phyloP scores from a whole-genome alignment of 1,140 invertebrate genomes.

The Capitella teleta region DNA sequence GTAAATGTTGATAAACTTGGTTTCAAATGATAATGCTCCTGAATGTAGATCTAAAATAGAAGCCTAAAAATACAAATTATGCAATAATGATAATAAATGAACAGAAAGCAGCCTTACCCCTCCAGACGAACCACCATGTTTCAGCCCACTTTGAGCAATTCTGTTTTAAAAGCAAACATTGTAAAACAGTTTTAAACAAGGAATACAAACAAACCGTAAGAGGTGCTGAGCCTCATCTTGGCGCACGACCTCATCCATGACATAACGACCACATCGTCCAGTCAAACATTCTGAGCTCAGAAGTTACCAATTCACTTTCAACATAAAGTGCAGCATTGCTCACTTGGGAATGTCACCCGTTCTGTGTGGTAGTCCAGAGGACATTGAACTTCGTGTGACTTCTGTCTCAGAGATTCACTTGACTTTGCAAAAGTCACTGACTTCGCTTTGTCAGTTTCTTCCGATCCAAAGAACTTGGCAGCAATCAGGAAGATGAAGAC shows the following conservation, averaged over 20 bases:
- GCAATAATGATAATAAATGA: neutral
- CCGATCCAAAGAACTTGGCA: no score
- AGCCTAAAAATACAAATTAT: constrained; percentile 37
- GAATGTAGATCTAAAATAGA: constrained; percentile 72
- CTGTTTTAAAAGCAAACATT: constrained; percentile 8
- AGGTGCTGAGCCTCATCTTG: constrained; percentile 55
- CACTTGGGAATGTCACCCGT: no score
- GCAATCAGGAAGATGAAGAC: no score
- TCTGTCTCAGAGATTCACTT: no score
- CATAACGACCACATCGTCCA: constrained; percentile 61
- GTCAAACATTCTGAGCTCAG: constrained; percentile 62
- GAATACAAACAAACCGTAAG: constrained; percentile 16
- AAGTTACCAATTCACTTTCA: no score
- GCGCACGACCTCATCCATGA: constrained; percentile 62
- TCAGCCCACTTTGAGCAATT: constrained; percentile 21
- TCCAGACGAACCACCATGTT: constrained; percentile 22
- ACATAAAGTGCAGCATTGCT: no score
- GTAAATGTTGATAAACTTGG: constrained; percentile 65
- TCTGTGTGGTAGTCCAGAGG: no score
- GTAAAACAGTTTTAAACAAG: neutral
- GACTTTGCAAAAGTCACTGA: no score
- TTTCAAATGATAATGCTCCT: constrained; percentile 65
- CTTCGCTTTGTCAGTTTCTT: no score
- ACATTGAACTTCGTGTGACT: no score
- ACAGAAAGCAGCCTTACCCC: constrained; percentile 17